Conservation (phyloP, 2,797 vertebrate species). For the Nasua narica region DNA sequence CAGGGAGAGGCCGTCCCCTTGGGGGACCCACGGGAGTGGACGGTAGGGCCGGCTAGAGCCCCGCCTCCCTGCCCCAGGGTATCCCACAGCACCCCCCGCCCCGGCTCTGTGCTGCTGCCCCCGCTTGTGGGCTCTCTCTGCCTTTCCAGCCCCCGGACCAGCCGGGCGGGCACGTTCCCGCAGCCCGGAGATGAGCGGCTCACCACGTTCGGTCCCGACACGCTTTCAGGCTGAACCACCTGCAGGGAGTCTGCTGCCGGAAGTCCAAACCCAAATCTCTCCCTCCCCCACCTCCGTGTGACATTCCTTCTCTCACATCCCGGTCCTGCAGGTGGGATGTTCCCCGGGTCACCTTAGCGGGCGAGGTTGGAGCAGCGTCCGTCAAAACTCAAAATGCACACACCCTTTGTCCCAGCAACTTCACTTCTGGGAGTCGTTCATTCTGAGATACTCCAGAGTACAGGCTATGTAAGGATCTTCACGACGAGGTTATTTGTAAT, state of each 20-base stretch:
- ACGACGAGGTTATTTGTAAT: background rate
- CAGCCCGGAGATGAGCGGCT: background rate
- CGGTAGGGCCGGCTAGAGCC: background rate
- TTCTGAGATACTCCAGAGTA: background rate
- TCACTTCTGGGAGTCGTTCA: background rate
- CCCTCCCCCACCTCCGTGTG: background rate
- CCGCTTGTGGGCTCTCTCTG: background rate
- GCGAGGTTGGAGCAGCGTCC: background rate
- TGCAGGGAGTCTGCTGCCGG: background rate
- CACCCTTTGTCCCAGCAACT: background rate
- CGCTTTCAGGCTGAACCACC: background rate
- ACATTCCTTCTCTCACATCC: background rate
- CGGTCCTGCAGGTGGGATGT: background rate
- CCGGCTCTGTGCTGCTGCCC: background rate
- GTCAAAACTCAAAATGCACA: background rate
- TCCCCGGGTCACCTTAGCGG: background rate
- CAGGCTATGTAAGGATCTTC: background rate
- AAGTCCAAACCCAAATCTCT: background rate
- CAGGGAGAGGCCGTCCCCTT: no score
- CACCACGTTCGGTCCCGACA: background rate
- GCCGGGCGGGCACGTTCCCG: background rate
- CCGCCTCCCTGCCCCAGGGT: rapidly evolving
- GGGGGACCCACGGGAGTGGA: background rate
- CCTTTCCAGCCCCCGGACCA: background rate
- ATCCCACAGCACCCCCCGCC: background rate